A percentile compares a stretch with the other conserved stretches of the same genome.
These are phyloP conservation scores for Arctopsyche grandis DNA, from an alignment of 1,140 invertebrate species.

Conservation along the genomic window DNA sequence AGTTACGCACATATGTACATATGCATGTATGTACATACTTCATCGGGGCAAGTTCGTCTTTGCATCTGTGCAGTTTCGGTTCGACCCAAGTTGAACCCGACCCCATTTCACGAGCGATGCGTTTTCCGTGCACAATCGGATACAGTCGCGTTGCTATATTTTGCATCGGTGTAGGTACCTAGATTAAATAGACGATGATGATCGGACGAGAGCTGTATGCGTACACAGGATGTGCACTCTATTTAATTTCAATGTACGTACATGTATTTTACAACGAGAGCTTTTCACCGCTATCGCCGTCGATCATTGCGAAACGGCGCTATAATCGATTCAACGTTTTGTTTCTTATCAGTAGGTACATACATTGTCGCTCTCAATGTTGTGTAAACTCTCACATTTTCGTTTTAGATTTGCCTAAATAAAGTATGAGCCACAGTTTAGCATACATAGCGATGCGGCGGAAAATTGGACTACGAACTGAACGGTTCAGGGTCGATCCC, in stretches of 20 bases:
- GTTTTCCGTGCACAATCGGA: background rate
- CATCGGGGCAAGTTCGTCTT: too few species aligned
- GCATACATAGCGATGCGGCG: too few species aligned
- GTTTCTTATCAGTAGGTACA: background rate
- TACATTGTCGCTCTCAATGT: background rate
- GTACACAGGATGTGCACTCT: constrained; percentile 24
- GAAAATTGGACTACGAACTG: too few species aligned
- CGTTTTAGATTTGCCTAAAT: background rate
- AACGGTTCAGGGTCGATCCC: too few species aligned
- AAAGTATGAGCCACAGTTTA: too few species aligned
- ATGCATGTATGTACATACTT: too few species aligned
- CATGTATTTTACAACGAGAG: background rate
- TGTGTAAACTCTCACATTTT: background rate
- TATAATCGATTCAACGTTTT: background rate
- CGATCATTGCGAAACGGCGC: too few species aligned
- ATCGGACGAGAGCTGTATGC: too few species aligned
- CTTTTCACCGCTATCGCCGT: background rate
- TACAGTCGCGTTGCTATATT: background rate
- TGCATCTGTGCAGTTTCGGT: too few species aligned
- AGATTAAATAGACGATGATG: background rate
- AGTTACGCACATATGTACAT: too few species aligned
- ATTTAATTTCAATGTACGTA: constrained; percentile 23
- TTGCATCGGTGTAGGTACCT: background rate
- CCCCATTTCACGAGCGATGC: background rate
- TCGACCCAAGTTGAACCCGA: background rate